Base-by-base conservation (phyloP, 2,797 vertebrate genomes). In the Buphagus erythrorhynchus region DNA sequence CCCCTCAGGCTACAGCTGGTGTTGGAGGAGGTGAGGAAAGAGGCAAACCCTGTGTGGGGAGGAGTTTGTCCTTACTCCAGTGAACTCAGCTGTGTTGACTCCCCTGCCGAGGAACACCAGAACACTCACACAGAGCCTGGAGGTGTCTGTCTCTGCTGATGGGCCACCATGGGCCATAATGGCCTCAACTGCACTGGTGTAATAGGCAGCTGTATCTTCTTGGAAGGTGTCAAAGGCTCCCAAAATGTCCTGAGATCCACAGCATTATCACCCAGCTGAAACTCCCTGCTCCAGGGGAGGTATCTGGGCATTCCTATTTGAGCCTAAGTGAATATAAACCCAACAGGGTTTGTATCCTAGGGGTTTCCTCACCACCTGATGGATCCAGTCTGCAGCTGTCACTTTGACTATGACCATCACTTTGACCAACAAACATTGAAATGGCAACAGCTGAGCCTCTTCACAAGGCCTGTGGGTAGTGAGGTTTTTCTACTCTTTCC, bases 161-260 rank as follows among this genome's bases (percentile, higher is more conserved):
- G 62, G 62, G n/a, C n/a, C 6, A 6, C 10, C 18, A 43, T 28
- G 28, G 45, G 26, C 22, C 4, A 8, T 15, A 15, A 36, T n/a
- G n/a, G 45, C 14, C 51, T 35, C 38, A 38, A 5, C 15, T 66
- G 35, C 22, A 18, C 22, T 18, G 31, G 16, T 35, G 52, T 17
- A 26, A 43, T 2, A 4, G 54, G 52, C 62, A 76, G 45, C 54
- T 68, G 5, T 16, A 5, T 33, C 24, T 74, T 40, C 43, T n/a
- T 67, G 29, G 69, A 26, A 58, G 13, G 54, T 52, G 45, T 33
- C n/a, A 67, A 75, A 51, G 21, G 5, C 13, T 59, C 24, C 19
- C 2, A 0, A 71, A 12, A 31, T 45, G 9, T 54, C 26, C n/a
- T 0, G 1, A 36, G n/a, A 29, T n/a, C 36, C 38, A n/a, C 61